Conservation (phyloP, 2,113 vertebrate genomes). For the Tapirus terrestris region DNA sequence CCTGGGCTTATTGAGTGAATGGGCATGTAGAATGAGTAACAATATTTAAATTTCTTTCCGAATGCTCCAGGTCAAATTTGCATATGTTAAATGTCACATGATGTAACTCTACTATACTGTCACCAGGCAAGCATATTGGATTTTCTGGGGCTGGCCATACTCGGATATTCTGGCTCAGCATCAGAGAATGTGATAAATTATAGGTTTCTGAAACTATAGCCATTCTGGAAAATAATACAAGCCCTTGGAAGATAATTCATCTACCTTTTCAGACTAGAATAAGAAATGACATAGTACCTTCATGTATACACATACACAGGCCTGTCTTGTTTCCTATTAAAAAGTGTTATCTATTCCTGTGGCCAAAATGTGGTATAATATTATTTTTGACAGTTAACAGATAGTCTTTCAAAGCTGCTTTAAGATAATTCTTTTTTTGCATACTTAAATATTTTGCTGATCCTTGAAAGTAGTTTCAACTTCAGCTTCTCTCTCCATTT, state of each 20-base stretch:
- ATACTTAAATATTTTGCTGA: slow-evolving; percentile 19
- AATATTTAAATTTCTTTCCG: slow-evolving; percentile 29
- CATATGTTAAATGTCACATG: not conserved
- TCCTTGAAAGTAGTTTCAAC: not conserved
- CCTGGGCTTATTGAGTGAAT: not conserved
- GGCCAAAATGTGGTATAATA: not conserved
- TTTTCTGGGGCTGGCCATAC: slow-evolving; percentile 20
- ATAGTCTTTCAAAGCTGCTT: not conserved
- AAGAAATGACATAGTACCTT: not conserved
- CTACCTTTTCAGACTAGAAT: not conserved
- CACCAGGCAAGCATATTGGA: not conserved
- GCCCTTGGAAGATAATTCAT: not conserved
- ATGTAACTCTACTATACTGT: not conserved
- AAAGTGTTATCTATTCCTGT: slow-evolving; percentile 12
- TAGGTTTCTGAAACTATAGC: slow-evolving; percentile 16
- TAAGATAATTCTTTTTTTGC: not conserved
- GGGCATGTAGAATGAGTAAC: not conserved
- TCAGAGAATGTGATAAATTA: not conserved
- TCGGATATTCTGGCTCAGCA: not conserved
- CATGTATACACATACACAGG: not conserved
- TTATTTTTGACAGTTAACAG: slow-evolving; percentile 28
- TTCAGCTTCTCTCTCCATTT: not conserved
- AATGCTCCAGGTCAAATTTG: not conserved
- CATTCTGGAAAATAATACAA: slow-evolving; percentile 39
- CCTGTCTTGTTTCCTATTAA: not conserved